Percentiles rank a stretch among this genome's conserved stretches.
phyloP scores from a whole-genome alignment of 2,888 invertebrate species.

The Poecilobothrus nobilitatus region DNA sequence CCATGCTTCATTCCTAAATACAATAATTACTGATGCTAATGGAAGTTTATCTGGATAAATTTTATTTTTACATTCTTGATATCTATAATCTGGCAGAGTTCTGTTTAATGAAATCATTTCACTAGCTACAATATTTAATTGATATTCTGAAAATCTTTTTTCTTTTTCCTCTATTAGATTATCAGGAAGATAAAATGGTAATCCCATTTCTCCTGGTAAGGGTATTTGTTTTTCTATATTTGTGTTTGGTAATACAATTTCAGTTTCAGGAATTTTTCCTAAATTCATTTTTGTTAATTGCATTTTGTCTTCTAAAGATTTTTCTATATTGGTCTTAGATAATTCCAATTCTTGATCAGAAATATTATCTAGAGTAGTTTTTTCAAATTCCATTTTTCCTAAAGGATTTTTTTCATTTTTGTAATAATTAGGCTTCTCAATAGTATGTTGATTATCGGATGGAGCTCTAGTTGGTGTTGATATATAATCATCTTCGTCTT shows the following conservation, averaged over 20 bases:
- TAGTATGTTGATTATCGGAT: too few relatives aligned
- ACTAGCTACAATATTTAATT: background rate
- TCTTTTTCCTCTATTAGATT: background rate
- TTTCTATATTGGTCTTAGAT: background rate
- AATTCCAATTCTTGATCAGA: too few relatives aligned
- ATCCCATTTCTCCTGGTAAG: background rate
- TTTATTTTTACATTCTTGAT: background rate
- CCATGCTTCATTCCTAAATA: slow-evolving; percentile 87
- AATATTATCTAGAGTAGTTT: too few relatives aligned
- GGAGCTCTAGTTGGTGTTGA: too few relatives aligned
- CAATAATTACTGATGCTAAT: slow-evolving; percentile 69
- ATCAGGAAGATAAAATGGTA: background rate
- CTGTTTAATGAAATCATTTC: background rate
- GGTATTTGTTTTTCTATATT: background rate
- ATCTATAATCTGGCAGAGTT: background rate
- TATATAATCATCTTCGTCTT: too few relatives aligned
- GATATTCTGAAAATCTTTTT: background rate
- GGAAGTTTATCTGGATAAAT: slow-evolving; percentile 46
- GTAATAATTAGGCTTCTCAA: too few relatives aligned
- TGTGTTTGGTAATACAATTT: too few relatives aligned
- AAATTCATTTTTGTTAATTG: too few relatives aligned
- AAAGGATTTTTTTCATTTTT: too few relatives aligned
- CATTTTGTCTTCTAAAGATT: too few relatives aligned
- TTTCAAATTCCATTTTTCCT: too few relatives aligned
- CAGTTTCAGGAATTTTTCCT: too few relatives aligned